These are phyloP conservation scores for Chalcosyrphus nemorum DNA, from an alignment of 2,888 invertebrate genomes.

Conservation along the genomic window DNA sequence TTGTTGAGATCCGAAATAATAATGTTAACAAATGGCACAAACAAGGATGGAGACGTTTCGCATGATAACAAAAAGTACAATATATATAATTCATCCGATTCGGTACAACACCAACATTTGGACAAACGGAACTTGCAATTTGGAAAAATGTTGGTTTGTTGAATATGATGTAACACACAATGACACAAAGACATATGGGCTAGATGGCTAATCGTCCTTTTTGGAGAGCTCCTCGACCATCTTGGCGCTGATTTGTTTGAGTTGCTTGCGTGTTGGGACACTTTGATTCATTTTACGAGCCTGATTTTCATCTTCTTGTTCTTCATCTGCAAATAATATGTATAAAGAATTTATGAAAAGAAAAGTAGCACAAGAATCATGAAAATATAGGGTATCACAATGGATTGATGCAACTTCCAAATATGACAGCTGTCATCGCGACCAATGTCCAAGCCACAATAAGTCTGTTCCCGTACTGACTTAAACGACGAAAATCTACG, in stretches of 20 bases:
- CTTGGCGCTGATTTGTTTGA: slow-evolving; percentile 79
- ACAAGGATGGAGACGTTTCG: slow-evolving; percentile 16
- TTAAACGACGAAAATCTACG: no score
- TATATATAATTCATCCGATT: slow-evolving; percentile 5
- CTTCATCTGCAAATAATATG: slow-evolving; percentile 6
- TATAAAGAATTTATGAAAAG: no score
- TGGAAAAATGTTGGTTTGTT: slow-evolving; percentile 17
- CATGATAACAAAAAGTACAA: background rate
- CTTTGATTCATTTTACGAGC: slow-evolving; percentile 69
- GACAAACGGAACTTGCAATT: slow-evolving; percentile 32
- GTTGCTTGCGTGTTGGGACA: slow-evolving; percentile 79
- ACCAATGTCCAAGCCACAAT: no score
- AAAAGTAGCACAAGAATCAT: background rate
- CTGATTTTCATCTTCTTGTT: slow-evolving; percentile 24
- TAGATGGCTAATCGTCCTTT: slow-evolving; percentile 76
- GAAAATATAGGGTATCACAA: no score
- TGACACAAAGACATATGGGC: background rate
- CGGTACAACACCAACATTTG: background rate
- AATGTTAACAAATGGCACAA: slow-evolving; percentile 17
- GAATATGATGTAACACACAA: background rate
- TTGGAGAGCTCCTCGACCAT: slow-evolving; percentile 79
- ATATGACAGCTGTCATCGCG: no score
- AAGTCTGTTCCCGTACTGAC: no score
- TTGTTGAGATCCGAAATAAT: slow-evolving; percentile 11
- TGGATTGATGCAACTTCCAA: no score